Evolutionary conservation across 2,113 vertebrate species (phyloP).

Genomic region (Limnothrissa miodon): DNA sequence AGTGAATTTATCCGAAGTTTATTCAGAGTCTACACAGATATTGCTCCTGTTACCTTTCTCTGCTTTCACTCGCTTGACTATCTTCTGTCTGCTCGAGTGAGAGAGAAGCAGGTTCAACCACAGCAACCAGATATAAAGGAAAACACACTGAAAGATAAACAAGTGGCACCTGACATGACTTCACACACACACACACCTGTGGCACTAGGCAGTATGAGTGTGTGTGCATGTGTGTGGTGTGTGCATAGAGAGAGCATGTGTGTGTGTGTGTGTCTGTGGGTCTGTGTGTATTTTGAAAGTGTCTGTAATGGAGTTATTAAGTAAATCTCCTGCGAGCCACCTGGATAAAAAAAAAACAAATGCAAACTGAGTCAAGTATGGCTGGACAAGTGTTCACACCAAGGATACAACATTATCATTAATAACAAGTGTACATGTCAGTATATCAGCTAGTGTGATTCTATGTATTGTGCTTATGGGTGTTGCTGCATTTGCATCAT

Average conservation of each 20-base stretch:
- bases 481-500: background rate
- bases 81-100: too few species aligned
- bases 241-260: background rate
- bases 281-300: background rate
- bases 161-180: too few species aligned
- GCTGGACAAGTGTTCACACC: background rate
- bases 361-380: background rate
- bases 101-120: too few species aligned
- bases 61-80: too few species aligned
- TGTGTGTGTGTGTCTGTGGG: conserved; percentile 4
- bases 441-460: background rate
- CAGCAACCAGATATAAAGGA: too few species aligned
- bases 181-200: too few species aligned
- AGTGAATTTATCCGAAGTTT: too few species aligned
- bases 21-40: too few species aligned
- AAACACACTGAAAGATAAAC: too few species aligned
- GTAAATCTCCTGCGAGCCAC: background rate
- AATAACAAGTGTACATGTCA: background rate
- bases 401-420: background rate
- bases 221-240: background rate
- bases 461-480: background rate
- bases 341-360: background rate
- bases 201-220: background rate
- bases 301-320: background rate
- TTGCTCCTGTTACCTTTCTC: too few species aligned